phyloP scores from a whole-genome alignment of 2,797 vertebrate genomes.

The Clarias laeviceps region DNA sequence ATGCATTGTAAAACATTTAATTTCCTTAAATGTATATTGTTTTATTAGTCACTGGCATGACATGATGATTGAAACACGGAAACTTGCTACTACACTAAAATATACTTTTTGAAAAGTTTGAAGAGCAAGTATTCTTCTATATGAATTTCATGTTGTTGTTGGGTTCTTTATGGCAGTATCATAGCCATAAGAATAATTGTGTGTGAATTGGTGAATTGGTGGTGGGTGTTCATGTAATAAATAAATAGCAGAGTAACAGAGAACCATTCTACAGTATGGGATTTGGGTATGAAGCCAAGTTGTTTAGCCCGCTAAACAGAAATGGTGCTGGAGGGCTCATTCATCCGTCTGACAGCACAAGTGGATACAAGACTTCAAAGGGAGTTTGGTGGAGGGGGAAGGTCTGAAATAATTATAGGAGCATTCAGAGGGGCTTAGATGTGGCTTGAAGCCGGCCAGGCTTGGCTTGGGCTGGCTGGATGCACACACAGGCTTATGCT shows the following conservation, averaged over 20 bases:
- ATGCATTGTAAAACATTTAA: not conserved
- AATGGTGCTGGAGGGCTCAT: constrained; percentile 38
- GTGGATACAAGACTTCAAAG: constrained; percentile 63
- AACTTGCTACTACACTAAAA: not conserved
- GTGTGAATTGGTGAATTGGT: not conserved
- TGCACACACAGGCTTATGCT: constrained; percentile 37
- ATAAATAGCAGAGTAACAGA: constrained; percentile 8
- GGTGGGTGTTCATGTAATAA: constrained; percentile 8
- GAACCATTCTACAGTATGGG: constrained; percentile 18
- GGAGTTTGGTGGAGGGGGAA: constrained; percentile 52
- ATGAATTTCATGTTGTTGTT: not conserved
- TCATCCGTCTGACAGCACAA: constrained; percentile 34
- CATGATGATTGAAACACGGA: not conserved
- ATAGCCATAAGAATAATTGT: not conserved
- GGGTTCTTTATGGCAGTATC: not conserved
- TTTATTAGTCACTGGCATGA: not conserved
- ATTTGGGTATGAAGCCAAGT: constrained; percentile 29
- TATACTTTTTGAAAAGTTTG: not conserved
- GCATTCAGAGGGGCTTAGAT: constrained; percentile 66
- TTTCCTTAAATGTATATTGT: not conserved
- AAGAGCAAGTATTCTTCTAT: not conserved
- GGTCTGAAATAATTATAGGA: constrained; percentile 68
- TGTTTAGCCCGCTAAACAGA: constrained; percentile 30
- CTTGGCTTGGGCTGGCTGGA: constrained; percentile 47
- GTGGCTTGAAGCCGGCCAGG: constrained; percentile 59